A percentile compares a stretch with the other conserved stretches of the same genome.
Evolutionary conservation across 2,797 vertebrate genomes (phyloP).

Genomic region (Rhinophrynus dorsalis): DNA sequence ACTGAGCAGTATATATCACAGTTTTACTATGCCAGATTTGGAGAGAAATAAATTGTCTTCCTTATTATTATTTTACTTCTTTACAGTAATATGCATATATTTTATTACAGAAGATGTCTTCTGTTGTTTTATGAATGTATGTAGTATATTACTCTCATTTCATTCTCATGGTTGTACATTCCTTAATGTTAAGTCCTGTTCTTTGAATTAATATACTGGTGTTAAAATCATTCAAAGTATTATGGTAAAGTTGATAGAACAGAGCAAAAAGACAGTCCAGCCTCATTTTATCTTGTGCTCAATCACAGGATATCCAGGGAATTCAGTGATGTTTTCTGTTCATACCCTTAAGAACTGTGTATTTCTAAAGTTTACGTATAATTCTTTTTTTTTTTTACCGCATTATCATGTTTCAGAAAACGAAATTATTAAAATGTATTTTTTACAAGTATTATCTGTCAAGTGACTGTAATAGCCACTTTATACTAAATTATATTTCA

Average conservation of each 20-base stretch:
- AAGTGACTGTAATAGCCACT: no score
- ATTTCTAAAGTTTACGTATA: constrained; percentile 46
- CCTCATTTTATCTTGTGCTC: constrained; percentile 21
- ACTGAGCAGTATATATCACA: constrained; percentile 39
- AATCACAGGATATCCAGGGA: constrained; percentile 50
- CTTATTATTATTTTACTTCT: constrained; percentile 44
- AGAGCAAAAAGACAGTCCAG: constrained; percentile 44
- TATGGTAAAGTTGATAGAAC: constrained; percentile 36
- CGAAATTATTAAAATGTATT: no score
- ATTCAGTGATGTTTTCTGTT: constrained; percentile 17
- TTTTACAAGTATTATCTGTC: no score
- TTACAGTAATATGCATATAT: constrained; percentile 12
- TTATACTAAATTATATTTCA: no score
- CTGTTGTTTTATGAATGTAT: constrained; percentile 27
- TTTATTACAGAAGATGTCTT: constrained; percentile 43
- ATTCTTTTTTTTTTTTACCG: constrained; percentile 51
- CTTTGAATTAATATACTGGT: constrained; percentile 43
- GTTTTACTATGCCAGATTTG: constrained; percentile 46
- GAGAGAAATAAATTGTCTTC: constrained; percentile 48
- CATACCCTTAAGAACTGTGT: constrained; percentile 46
- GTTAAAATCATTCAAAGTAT: constrained; percentile 37
- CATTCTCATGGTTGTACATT: not conserved
- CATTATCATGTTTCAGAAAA: constrained; percentile 20
- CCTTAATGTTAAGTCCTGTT: constrained; percentile 35
- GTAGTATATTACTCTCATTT: constrained; percentile 42